Base-by-base conservation (phyloP, 2,113 vertebrate genomes). In the Lates calcarifer region DNA sequence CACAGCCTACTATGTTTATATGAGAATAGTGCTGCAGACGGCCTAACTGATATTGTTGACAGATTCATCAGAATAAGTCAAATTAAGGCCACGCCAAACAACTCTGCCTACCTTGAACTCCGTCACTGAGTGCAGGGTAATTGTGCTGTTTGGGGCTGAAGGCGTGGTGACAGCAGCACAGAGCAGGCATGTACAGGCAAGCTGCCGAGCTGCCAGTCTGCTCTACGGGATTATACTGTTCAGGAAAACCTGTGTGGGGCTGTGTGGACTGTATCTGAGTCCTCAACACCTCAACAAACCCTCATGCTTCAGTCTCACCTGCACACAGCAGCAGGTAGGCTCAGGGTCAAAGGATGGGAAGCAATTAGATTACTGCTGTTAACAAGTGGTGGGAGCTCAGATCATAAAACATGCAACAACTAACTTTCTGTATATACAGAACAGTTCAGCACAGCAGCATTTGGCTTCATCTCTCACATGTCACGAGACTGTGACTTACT, bases 81-180 rank as follows among this genome's bases (percentile, higher is more conserved):
- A 81, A 82, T 57, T 49, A 66, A 69, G 65, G 84, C 51, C 47
- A 71, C 75, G 74, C 72, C 86, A 84, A 86, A 86, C 73, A 76
- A 73, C 74, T n/a, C 31, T 15, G 79, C 68, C 76, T 76, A 49
- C 67, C 72, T 72, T n/a, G n/a, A n/a, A n/a, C n/a, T n/a, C n/a
- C n/a, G n/a, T 87, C 85, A 47, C 82, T 61, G 89, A 83, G 85
- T 73, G 87, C 88, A 82, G 71, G 81, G 78, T 85, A 84, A 87
- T 88, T 81, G 82, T 91, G 91, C 87, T 90, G 93, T 91, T 92
- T 82, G 85, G 83, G 88, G 84, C 91, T 90, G 82, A 93, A 95
- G 94, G 95, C 79, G 94, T 95, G 95, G 94, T 95, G 94, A 95
- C 92, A 95, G 92, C 85, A 91, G 88, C 79, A 74, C 88, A 81